Base-by-base conservation (phyloP, 2,113 vertebrate species). In the Podilymbus podiceps region DNA sequence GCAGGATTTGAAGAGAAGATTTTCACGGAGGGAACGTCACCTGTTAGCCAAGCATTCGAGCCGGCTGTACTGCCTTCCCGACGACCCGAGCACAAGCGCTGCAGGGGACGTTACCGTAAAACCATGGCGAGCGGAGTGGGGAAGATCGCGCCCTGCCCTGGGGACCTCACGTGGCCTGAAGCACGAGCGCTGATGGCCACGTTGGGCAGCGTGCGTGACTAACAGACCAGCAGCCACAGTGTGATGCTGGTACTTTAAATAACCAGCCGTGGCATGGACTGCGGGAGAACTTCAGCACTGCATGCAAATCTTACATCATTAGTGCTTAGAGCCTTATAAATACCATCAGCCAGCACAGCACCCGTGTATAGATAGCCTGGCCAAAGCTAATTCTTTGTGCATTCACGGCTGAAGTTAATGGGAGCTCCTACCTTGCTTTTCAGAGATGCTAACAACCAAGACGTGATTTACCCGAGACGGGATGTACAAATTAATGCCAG, bases 261-360 rank as follows among this genome's bases (percentile, higher is more conserved):
- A 93, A 91, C 77, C 62, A 90, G 55, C 73, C 73, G n/a, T 5
- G 9, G 67, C 8, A 85, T 0, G 24, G 88, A 16, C 69, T 59
- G 67, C 33, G 5, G 63, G 71, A 60, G 56, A 73, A 88, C 89
- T 87, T 76, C 69, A 73, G 93, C 88, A 7, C 58, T 1, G 9
- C 62, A 69, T 80, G 90, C 88, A 88, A 88, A 95, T 84, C 84
- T 78, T 22, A 24, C 88, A 82, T 91, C 82, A 44, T 92, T 92
- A 94, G 78, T 35, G 85, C 88, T 88, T 4, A 90, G 35, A 85
- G 88, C 88, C 92, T 91, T 46, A 62, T 23, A 84, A 96, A 90
- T 49, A 44, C 16, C 60, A 77, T 89, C 86, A 83, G 82, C 88
- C 7, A 67, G 63, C 72, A 11, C 64, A 55, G 90, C 67, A 35